Percentiles rank a stretch among this genome's conserved stretches.
Evolutionary conservation across 2,888 invertebrate genomes (phyloP).

Genomic region (Hoplodrina ambigua): DNA sequence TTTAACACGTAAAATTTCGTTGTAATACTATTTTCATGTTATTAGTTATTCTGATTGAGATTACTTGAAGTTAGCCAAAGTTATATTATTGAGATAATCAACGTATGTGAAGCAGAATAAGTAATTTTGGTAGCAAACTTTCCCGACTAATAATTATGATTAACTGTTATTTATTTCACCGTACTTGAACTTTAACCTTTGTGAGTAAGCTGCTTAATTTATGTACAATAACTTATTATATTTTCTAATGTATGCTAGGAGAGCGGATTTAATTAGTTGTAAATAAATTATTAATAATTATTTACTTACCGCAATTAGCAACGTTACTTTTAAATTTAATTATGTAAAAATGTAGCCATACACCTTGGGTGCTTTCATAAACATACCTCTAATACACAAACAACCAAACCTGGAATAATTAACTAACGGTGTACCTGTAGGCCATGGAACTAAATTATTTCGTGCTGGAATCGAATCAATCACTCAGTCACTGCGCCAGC

Average conservation of each 20-base stretch:
- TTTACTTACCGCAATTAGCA: too few relatives aligned
- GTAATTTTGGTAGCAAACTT: slow-evolving; percentile 36
- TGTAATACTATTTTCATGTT: not conserved
- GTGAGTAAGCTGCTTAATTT: not conserved
- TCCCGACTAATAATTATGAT: slow-evolving; percentile 8
- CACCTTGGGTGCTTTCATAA: too few relatives aligned
- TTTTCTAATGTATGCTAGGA: not conserved
- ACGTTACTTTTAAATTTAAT: too few relatives aligned
- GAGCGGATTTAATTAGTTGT: not conserved
- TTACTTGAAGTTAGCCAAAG: slow-evolving; percentile 22
- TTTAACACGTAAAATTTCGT: not conserved
- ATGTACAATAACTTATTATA: not conserved
- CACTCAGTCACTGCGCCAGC: too few relatives aligned
- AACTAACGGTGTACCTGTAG: too few relatives aligned
- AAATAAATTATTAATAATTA: too few relatives aligned
- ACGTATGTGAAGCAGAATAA: slow-evolving; percentile 35
- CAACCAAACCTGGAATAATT: too few relatives aligned
- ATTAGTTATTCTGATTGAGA: slow-evolving; percentile 30
- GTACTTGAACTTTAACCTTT: slow-evolving; percentile 21
- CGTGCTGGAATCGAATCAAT: too few relatives aligned
- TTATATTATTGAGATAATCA: slow-evolving; percentile 23
- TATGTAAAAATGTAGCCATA: too few relatives aligned
- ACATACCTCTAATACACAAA: too few relatives aligned
- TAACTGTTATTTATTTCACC: slow-evolving; percentile 24
- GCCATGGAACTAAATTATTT: too few relatives aligned